These are phyloP conservation scores for Drosophila algonquin DNA, from an alignment of 2,888 invertebrate genomes.

Conservation along the genomic window DNA sequence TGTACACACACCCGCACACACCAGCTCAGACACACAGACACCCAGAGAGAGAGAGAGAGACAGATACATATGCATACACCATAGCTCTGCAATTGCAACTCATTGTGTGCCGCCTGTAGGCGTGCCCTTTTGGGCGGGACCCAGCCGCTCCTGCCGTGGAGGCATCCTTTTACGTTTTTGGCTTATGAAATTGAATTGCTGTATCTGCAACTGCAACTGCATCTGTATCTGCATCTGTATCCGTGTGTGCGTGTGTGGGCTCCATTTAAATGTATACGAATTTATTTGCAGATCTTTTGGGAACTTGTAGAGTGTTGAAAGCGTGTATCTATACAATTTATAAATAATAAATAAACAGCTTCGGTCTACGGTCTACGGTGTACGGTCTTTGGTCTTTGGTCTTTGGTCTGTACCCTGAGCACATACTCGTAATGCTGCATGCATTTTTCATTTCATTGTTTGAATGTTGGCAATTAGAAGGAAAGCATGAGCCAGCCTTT, in stretches of 20 bases:
- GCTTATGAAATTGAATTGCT: not conserved
- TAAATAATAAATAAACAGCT: conserved; percentile 8
- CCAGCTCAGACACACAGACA: not conserved
- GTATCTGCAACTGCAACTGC: no score
- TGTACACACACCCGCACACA: conserved; percentile 18
- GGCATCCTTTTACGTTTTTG: not conserved
- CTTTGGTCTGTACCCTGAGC: no score
- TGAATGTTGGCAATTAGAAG: not conserved
- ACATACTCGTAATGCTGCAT: not conserved
- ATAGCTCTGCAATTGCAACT: conserved; percentile 3
- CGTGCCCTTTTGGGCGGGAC: not conserved
- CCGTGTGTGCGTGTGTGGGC: not conserved
- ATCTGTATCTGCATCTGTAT: not conserved
- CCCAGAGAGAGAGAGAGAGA: no score
- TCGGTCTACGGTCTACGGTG: no score
- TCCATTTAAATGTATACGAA: not conserved
- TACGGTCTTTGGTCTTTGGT: no score
- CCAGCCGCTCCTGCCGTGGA: not conserved
- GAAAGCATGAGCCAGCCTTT: not conserved
- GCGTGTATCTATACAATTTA: conserved; percentile 9
- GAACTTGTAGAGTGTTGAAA: not conserved
- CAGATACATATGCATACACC: not conserved
- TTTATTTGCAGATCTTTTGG: not conserved
- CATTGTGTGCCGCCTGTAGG: not conserved
- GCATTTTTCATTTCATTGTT: not conserved